Evolutionary conservation across 2,888 invertebrate genomes (phyloP).

Genomic region (Priocnemis perturbator): DNA sequence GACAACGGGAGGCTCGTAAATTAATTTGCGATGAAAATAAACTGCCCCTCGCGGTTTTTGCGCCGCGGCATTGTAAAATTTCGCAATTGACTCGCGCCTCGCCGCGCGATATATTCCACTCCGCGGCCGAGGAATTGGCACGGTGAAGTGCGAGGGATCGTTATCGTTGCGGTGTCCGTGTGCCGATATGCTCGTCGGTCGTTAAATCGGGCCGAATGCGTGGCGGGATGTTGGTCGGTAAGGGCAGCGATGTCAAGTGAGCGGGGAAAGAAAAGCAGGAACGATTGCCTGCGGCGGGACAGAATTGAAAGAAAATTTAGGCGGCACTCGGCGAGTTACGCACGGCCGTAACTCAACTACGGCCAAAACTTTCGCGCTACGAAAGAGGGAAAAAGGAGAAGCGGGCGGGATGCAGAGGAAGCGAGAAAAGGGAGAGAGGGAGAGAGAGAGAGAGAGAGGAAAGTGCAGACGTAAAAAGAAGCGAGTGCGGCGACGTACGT

Average conservation of each 20-base stretch:
- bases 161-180: too few species aligned
- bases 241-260: too few species aligned
- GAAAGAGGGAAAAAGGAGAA: background rate
- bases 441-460: background rate
- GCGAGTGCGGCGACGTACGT: background rate
- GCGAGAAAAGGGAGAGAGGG: background rate
- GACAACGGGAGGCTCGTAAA: background rate
- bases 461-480: background rate
- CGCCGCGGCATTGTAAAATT: background rate
- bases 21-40: constrained; percentile 9
- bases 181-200: too few species aligned
- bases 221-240: too few species aligned
- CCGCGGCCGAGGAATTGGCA: too few species aligned
- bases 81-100: too few species aligned
- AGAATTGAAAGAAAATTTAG: background rate
- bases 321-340: constrained; percentile 2
- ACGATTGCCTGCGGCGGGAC: too few species aligned
- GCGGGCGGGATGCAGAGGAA: too few species aligned
- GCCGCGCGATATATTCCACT: too few species aligned
- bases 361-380: background rate
- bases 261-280: too few species aligned
- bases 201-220: too few species aligned
- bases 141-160: too few species aligned
- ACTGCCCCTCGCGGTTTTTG: constrained; percentile 1
- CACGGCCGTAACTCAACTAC: background rate